phyloP scores from a whole-genome alignment of 2,113 vertebrate species.

The Eudyptes chrysolophus region DNA sequence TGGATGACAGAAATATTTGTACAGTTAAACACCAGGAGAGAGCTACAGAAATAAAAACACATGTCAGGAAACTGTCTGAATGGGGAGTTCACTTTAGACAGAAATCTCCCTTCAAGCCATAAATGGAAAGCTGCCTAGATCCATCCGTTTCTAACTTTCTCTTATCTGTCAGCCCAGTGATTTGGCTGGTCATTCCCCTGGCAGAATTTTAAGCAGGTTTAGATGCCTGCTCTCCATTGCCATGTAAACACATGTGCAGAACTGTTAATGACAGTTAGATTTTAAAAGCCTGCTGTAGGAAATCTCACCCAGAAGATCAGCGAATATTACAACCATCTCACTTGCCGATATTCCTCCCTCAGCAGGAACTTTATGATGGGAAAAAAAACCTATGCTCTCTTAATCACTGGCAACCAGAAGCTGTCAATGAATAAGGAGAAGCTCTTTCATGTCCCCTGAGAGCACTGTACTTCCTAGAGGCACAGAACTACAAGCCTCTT shows the following conservation, averaged over 20 bases:
- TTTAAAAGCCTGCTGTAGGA: background rate
- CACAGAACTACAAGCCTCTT: background rate
- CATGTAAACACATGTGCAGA: background rate
- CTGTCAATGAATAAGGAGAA: background rate
- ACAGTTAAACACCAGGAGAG: conserved; percentile 3
- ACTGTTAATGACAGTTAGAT: background rate
- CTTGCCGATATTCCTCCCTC: background rate
- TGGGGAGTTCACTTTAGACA: background rate
- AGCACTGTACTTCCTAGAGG: background rate
- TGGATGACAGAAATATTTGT: conserved; percentile 9
- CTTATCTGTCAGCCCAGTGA: background rate
- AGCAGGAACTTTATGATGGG: background rate
- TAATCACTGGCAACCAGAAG: background rate
- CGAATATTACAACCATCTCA: background rate
- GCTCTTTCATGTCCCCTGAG: background rate
- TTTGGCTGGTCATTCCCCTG: background rate
- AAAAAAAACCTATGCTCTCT: background rate
- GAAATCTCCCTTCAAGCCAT: background rate
- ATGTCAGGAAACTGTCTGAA: background rate
- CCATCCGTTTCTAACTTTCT: background rate
- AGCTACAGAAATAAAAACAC: background rate
- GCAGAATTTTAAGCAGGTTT: conserved; percentile 1
- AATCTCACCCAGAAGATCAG: background rate
- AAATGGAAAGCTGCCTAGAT: background rate
- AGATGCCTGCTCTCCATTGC: background rate